Evolutionary conservation across 2,888 invertebrate species (phyloP).

Genomic region (Heliconius cydno): DNA sequence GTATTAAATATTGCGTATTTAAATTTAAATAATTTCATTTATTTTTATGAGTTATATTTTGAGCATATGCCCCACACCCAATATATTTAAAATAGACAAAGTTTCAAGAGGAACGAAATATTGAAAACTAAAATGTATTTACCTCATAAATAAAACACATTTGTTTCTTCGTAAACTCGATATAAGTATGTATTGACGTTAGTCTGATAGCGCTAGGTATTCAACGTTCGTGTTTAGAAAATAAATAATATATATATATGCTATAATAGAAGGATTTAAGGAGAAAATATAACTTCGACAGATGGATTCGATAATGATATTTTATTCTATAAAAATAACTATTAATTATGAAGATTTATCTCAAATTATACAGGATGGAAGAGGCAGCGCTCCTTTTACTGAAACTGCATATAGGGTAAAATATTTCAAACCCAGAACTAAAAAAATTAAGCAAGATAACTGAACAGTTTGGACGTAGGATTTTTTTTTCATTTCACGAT

Average conservation of each 20-base stretch:
- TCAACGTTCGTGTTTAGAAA: constrained; percentile 6
- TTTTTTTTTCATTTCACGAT: no score
- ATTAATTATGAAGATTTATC: no score
- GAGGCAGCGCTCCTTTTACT: no score
- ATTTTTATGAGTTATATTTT: no score
- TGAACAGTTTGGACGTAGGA: no score
- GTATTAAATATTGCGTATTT: no score
- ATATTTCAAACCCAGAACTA: no score
- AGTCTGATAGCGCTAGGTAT: constrained; percentile 9
- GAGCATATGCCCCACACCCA: no score
- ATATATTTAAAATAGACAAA: not conserved
- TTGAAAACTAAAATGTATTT: not conserved
- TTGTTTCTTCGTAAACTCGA: not conserved
- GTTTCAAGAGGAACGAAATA: constrained; percentile 11
- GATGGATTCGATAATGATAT: not conserved
- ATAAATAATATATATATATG: not conserved
- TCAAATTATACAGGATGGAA: no score
- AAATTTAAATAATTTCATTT: no score
- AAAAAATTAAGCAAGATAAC: no score
- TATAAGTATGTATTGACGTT: not conserved
- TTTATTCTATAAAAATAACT: not conserved
- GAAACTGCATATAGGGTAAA: no score
- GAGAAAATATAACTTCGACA: not conserved
- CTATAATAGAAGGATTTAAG: not conserved
- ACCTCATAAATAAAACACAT: constrained; percentile 1